A percentile compares a stretch with the other conserved stretches of the same genome.
Evolutionary conservation across 1,140 invertebrate genomes (phyloP).

Genomic region (Drosophila azteca): DNA sequence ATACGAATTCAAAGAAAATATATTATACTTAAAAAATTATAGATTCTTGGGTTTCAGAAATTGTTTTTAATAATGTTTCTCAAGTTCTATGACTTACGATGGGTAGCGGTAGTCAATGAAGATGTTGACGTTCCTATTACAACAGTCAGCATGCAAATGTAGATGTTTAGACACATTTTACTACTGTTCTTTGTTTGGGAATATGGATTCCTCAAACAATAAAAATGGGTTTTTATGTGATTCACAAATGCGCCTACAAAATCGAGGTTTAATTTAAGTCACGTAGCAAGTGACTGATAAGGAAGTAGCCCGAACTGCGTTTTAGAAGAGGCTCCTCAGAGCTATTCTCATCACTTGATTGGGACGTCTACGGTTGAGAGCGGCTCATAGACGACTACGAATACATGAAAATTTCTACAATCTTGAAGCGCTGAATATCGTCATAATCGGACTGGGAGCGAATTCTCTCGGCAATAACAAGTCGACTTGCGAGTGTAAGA

Average conservation of each 20-base stretch:
- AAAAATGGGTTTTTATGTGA: slow-evolving; percentile 26
- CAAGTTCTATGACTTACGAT: slow-evolving; percentile 44
- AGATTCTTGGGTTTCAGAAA: too few species aligned
- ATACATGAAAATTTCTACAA: slow-evolving; percentile 20
- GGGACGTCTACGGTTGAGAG: slow-evolving; percentile 16
- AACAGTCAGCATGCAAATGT: slow-evolving; percentile 39
- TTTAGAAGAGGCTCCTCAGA: slow-evolving; percentile 12
- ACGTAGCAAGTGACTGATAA: slow-evolving; percentile 57
- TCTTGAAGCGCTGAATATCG: slow-evolving; percentile 33
- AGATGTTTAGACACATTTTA: slow-evolving; percentile 38
- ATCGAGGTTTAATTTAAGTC: slow-evolving; percentile 43
- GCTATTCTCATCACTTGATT: slow-evolving; percentile 14
- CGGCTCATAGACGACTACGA: slow-evolving; percentile 45
- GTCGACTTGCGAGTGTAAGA: too few species aligned
- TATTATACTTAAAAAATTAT: too few species aligned
- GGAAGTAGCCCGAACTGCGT: slow-evolving; percentile 41
- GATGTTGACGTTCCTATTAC: slow-evolving; percentile 32
- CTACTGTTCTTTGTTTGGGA: slow-evolving; percentile 42
- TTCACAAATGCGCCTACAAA: slow-evolving; percentile 24
- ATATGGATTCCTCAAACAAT: slow-evolving; percentile 17
- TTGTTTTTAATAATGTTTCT: too few species aligned
- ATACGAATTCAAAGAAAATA: too few species aligned
- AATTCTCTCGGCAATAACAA: slow-evolving; percentile 1
- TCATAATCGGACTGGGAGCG: slow-evolving; percentile 18
- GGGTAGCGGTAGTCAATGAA: slow-evolving; percentile 4